These are phyloP conservation scores for Buphagus erythrorhynchus DNA, from an alignment of 2,797 vertebrate genomes.

Conservation along the genomic window DNA sequence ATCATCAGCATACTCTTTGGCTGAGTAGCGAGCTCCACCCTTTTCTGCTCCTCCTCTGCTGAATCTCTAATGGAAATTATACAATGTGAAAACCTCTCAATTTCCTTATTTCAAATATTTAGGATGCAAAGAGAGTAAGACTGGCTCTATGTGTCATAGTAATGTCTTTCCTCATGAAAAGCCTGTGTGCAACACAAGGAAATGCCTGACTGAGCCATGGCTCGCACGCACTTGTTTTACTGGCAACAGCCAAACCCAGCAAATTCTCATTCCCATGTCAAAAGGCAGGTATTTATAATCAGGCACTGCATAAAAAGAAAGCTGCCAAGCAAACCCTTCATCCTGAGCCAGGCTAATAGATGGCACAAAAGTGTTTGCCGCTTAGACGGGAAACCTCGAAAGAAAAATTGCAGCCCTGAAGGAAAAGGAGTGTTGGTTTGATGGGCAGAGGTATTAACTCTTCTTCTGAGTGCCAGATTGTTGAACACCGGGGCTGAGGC, in stretches of 20 bases:
- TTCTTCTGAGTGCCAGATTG: not conserved
- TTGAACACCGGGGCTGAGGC: not conserved
- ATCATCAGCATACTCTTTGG: rapidly evolving
- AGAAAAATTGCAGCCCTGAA: not conserved
- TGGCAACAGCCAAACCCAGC: not conserved
- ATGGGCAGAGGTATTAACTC: not conserved
- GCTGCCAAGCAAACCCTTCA: not conserved
- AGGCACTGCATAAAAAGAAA: not conserved
- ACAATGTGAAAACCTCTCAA: not conserved
- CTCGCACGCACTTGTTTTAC: not conserved
- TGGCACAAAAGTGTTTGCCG: not conserved
- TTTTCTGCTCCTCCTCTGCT: not conserved
- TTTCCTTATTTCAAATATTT: not conserved
- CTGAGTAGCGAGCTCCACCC: not conserved
- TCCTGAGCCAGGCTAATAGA: not conserved
- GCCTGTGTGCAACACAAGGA: not conserved
- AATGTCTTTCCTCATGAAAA: not conserved
- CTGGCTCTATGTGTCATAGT: not conserved
- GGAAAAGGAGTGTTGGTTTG: not conserved
- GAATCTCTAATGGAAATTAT: not conserved
- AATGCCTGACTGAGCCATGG: not conserved
- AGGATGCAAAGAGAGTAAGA: not conserved
- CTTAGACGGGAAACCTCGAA: not conserved
- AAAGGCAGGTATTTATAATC: not conserved
- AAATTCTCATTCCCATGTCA: not conserved